Evolutionary conservation across 2,113 vertebrate genomes (phyloP).

Genomic region (Apeltes quadracus): DNA sequence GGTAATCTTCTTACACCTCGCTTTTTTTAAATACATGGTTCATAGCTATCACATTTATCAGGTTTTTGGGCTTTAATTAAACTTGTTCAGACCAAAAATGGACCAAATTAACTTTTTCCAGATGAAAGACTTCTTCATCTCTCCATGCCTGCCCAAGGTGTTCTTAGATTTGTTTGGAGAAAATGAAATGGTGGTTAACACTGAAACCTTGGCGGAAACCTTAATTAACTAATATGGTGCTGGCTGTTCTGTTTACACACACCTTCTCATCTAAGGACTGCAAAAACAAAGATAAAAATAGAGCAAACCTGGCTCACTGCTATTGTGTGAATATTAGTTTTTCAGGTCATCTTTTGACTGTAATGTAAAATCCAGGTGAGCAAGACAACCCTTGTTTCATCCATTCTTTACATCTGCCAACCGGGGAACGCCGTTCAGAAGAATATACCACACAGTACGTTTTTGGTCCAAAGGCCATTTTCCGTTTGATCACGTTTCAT

Average conservation of each 20-base stretch:
- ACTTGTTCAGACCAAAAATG: constrained; percentile 21
- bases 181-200: constrained; percentile 27
- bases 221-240: constrained; percentile 48
- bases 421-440: not conserved
- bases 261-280: constrained; percentile 45
- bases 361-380: not conserved
- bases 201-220: constrained; percentile 50
- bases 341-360: constrained; percentile 38
- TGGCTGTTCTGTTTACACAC: constrained; percentile 25
- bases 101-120: not conserved
- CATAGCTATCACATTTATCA: not conserved
- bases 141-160: constrained; percentile 4
- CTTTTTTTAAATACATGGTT: not conserved
- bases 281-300: constrained; percentile 38
- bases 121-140: constrained; percentile 18
- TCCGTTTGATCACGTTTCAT: not conserved
- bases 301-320: constrained; percentile 9
- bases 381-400: not conserved
- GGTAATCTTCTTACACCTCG: not conserved
- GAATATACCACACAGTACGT: not conserved
- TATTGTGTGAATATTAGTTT: constrained; percentile 5
- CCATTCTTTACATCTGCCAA: not conserved
- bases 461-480: not conserved
- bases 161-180: constrained; percentile 20
- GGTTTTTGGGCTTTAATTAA: not conserved